Base-by-base conservation (phyloP, 2,888 invertebrate species). In the Pimpla rufipes region DNA sequence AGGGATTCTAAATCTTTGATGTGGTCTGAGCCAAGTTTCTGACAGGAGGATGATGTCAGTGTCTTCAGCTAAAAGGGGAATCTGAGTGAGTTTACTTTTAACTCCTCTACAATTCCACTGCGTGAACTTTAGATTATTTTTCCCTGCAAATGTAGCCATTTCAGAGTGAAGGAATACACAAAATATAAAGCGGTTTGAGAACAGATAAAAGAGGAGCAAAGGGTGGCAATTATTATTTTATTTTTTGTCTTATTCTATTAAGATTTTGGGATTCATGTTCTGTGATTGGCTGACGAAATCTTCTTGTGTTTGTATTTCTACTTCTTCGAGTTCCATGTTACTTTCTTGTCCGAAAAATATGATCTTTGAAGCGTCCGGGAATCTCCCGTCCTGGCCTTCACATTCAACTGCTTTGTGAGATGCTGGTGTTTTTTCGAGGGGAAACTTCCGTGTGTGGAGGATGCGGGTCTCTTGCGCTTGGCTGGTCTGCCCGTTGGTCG, bases 61-160 rank as follows among this genome's bases (percentile, higher is more conserved):
- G 66, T 66, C 66, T 66, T 66, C 45, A 10, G 40, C 45, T n/a
- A 66, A 21, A 5, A 45, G 23, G 29, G 40, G 66, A 13, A 66
- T 66, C 45, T 66, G 42, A 8, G 66, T 23, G 66, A n/a, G 21
- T 66, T 66, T 66, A 16, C 42, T 45, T 66, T 21, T 66, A n/a
- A 66, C 45, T 45, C 66, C 66, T 66, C 66, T 66, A 21, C 66
- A 45, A 35, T 66, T 66, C 66, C 66, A 37, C 18, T 66, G 66
- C 21, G 23, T 35, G 21, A 40, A 45, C n/a, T 66, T 66, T 10
- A 40, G 35, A 8, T 40, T 66, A 10, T 18, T 66, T 57, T 57
- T 57, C 45, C 45, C 45, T 45, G 45, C 45, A 11, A n/a, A 45
- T 11, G 45, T 45, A 45, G 45, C 45, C 45, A 45, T 45, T 45